Evolutionary conservation across 1,140 invertebrate species (phyloP).

Genomic region (Drosophila tani): DNA sequence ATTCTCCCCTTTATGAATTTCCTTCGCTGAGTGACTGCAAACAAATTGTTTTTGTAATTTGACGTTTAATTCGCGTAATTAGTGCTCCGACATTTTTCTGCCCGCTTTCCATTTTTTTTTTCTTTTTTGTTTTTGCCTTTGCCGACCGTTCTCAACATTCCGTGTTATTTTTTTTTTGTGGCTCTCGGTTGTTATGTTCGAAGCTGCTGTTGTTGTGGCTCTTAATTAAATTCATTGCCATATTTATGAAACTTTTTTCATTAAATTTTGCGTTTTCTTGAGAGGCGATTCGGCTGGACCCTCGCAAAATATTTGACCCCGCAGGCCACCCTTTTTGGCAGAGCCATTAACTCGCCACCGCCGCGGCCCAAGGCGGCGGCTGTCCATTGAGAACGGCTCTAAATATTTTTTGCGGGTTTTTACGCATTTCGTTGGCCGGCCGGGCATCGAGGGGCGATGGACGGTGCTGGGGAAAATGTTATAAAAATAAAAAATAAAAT

Average conservation of each 20-base stretch:
- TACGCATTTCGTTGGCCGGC: slow-evolving; percentile 63
- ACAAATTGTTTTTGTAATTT: slow-evolving; percentile 82
- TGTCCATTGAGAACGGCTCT: slow-evolving; percentile 49
- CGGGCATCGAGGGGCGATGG: background rate
- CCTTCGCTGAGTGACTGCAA: slow-evolving; percentile 52
- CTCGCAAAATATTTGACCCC: slow-evolving; percentile 61
- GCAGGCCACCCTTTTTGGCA: slow-evolving; percentile 34
- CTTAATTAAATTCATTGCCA: slow-evolving; percentile 84
- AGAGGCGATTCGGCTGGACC: slow-evolving; percentile 49
- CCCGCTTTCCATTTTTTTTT: slow-evolving; percentile 36
- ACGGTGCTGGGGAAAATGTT: slow-evolving; percentile 54
- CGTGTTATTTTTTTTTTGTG: slow-evolving; percentile 30
- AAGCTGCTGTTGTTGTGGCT: slow-evolving; percentile 49
- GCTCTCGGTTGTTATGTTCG: slow-evolving; percentile 34
- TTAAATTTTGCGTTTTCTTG: slow-evolving; percentile 78
- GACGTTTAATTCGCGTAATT: slow-evolving; percentile 82
- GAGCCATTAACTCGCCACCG: slow-evolving; percentile 26
- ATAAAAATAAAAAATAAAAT: slow-evolving; percentile 80
- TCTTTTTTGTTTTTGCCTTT: slow-evolving; percentile 27
- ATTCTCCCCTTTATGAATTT: slow-evolving; percentile 37
- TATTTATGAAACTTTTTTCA: slow-evolving; percentile 84
- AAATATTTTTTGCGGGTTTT: slow-evolving; percentile 73
- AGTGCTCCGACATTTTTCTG: slow-evolving; percentile 79
- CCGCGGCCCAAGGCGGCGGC: slow-evolving; percentile 25
- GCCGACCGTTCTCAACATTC: slow-evolving; percentile 44